Evolutionary conservation across 2,797 vertebrate species (phyloP).

Genomic region (Australoheros facetus): DNA sequence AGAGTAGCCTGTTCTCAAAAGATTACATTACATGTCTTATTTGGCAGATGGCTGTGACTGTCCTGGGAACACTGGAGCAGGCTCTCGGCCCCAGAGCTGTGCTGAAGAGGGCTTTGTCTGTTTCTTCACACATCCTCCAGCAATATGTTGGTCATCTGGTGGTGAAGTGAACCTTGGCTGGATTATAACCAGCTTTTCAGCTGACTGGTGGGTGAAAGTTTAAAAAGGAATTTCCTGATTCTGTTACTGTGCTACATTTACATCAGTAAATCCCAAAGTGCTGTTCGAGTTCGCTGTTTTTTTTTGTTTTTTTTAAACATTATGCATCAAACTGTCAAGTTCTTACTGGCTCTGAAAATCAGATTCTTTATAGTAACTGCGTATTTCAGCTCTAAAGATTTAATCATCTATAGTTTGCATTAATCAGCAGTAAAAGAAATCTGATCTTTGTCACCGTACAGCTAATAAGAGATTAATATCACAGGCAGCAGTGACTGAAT

Average conservation of each 20-base stretch:
- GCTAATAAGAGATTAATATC: background rate
- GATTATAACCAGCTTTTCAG: conserved; percentile 1
- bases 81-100: conserved; percentile 8
- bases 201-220: background rate
- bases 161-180: conserved; percentile 8
- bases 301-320: background rate
- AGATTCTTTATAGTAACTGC: background rate
- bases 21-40: conserved; percentile 5
- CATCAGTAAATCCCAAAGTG: background rate
- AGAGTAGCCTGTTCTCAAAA: conserved; percentile 1
- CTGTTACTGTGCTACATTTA: background rate
- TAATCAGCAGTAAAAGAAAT: background rate
- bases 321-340: background rate
- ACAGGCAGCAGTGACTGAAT: background rate
- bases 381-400: background rate
- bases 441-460: background rate
- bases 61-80: conserved; percentile 13
- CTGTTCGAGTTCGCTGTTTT: background rate
- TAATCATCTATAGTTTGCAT: background rate
- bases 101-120: conserved; percentile 14
- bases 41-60: conserved; percentile 11
- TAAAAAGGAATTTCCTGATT: background rate
- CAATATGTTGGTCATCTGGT: conserved; percentile 10
- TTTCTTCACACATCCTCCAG: conserved; percentile 38
- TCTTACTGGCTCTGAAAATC: background rate